Evolutionary conservation across 2,113 vertebrate species (phyloP).

Genomic region (Dunckerocampus dactyliophorus): DNA sequence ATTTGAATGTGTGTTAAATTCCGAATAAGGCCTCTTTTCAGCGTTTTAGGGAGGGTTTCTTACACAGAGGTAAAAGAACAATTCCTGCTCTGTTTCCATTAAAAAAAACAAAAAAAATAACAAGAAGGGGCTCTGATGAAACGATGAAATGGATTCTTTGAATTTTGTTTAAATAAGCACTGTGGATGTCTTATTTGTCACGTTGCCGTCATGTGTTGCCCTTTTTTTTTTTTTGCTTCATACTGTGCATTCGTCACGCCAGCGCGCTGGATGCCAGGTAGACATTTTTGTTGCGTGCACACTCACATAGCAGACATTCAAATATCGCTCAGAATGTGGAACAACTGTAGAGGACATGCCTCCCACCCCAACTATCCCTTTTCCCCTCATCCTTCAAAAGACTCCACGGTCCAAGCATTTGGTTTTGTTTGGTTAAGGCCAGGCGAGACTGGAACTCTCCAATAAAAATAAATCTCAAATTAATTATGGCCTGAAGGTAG

Average conservation of each 20-base stretch:
- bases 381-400: constrained; percentile 78
- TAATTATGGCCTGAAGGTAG: constrained; percentile 96
- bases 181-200: constrained; percentile 5
- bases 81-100: constrained; percentile 67
- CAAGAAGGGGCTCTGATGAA: background rate
- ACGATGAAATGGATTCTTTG: background rate
- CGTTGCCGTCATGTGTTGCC: background rate
- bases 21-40: constrained; percentile 75
- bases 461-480: constrained; percentile 99
- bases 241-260: background rate
- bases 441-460: constrained; percentile 93
- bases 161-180: constrained; percentile 2
- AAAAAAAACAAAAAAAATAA: background rate
- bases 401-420: constrained; percentile 83
- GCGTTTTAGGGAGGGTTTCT: constrained; percentile 1
- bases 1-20: constrained; percentile 70
- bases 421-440: constrained; percentile 98
- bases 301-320: constrained; percentile 3
- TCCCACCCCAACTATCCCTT: no score
- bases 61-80: constrained; percentile 56
- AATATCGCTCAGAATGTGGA: constrained; percentile 82
- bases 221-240: background rate
- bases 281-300: constrained; percentile 37
- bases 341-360: constrained; percentile 82
- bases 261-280: background rate